Base-by-base conservation (phyloP, 2,797 vertebrate species). In the Gorsachius magnificus region DNA sequence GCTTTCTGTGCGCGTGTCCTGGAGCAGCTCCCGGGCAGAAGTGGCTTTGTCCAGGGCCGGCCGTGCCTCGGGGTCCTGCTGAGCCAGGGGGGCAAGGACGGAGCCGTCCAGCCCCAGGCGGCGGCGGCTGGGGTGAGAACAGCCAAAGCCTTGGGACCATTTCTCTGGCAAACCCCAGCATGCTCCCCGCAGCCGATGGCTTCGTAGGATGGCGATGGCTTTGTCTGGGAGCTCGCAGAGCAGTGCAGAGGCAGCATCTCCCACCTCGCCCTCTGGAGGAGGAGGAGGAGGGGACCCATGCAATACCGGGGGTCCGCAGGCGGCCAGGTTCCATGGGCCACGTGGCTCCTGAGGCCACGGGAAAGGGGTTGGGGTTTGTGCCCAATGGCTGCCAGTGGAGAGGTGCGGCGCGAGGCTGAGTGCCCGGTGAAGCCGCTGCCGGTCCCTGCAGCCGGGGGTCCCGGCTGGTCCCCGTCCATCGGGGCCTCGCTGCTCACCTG, bases 311-410 rank as follows among this genome's bases (percentile, higher is more conserved):
- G 21, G 13, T 38, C 63, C 0, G 2, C n/a, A 68, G 41, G 1
- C 1, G 2, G 14, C 33, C 5, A 1, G 33, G 53, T 20, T 46
- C 41, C 25, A 5, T 2, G 2, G 9, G 19, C 48, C 56, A 1
- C 2, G 3, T 11, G 70, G 35, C 45, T 58, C 46, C 28, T 14
- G 46, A 60, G 28, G 33, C 45, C 46, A 54, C 16, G 33, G 46
- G 15, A 69, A 29, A 61, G 56, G 56, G 2, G 26, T 22, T 16
- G 33, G 17, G 76, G 20, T 36, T 46, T 31, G 51, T 2, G 16
- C 26, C 3, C 0, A 14, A 5, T 0, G 7, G 51, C n/a, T 20
- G 41, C 51, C 28, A 3, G 50, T 3, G 6, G 63, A 24, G 61
- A 54, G 61, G 41, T 31, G 63, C 15, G 5, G 61, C 2, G 2